These are phyloP conservation scores for Cylloceria caligata DNA, from an alignment of 2,888 invertebrate genomes.

Conservation along the genomic window DNA sequence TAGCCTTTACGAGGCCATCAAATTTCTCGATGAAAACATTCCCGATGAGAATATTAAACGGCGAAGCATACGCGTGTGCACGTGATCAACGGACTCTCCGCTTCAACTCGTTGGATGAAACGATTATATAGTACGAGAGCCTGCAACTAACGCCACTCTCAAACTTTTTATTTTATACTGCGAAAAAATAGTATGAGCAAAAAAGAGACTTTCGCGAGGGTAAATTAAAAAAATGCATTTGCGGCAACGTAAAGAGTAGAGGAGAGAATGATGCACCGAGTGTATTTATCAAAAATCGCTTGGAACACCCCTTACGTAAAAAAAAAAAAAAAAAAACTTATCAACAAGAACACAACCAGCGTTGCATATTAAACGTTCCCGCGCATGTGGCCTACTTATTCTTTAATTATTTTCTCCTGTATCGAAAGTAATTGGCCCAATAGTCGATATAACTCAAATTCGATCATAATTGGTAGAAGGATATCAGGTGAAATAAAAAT, in stretches of 20 bases:
- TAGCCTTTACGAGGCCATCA: slow-evolving; percentile 78
- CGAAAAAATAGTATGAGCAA: slow-evolving; percentile 10
- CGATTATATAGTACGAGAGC: slow-evolving; percentile 21
- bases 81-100: not conserved
- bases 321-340: too few species aligned
- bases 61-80: slow-evolving; percentile 21
- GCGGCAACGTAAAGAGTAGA: slow-evolving; percentile 13
- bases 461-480: not conserved
- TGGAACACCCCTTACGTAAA: not conserved
- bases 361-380: not conserved
- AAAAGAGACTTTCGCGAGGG: slow-evolving; percentile 10
- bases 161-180: slow-evolving; percentile 18
- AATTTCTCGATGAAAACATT: slow-evolving; percentile 79
- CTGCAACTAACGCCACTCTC: slow-evolving; percentile 19
- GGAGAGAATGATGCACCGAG: slow-evolving; percentile 18
- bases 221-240: slow-evolving; percentile 39
- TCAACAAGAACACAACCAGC: not conserved
- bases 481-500: not conserved
- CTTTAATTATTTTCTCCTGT: not conserved
- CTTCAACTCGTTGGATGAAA: slow-evolving; percentile 27
- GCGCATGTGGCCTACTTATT: slow-evolving; percentile 1
- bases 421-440: not conserved
- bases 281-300: slow-evolving; percentile 29
- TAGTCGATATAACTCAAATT: not conserved
- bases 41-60: slow-evolving; percentile 77